These are phyloP conservation scores for Dicentrarchus labrax DNA, from an alignment of 2,113 vertebrate species.

Conservation along the genomic window DNA sequence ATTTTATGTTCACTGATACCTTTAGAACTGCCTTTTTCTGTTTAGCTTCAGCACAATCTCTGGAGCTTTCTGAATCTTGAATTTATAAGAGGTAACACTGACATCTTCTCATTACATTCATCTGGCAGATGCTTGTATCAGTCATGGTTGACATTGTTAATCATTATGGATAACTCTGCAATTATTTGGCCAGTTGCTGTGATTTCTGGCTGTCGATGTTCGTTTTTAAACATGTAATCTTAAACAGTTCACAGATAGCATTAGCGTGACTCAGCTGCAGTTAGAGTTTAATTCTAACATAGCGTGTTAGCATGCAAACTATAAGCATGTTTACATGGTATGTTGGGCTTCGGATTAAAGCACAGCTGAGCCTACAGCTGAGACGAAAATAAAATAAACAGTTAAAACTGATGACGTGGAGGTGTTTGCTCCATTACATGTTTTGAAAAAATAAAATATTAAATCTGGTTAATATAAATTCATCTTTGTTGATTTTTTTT, in stretches of 20 bases:
- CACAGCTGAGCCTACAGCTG: slow-evolving; percentile 29
- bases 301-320: slow-evolving; percentile 6
- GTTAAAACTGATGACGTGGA: too few species aligned
- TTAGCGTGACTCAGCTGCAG: slow-evolving; percentile 12
- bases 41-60: background rate
- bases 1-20: background rate
- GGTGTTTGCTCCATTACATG: background rate
- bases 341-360: background rate
- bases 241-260: background rate
- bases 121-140: background rate
- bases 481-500: background rate
- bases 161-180: background rate
- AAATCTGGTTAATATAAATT: background rate
- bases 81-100: too few species aligned
- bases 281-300: background rate
- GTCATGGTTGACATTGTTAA: background rate
- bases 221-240: background rate
- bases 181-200: background rate
- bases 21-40: background rate
- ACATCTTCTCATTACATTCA: too few species aligned
- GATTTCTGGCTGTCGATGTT: background rate
- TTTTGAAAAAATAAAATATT: background rate
- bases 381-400: background rate
- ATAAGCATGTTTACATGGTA: slow-evolving; percentile 7
- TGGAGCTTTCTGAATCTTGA: too few species aligned